Conservation (phyloP, 2,888 invertebrate genomes). For the Ormyrus thymus region DNA sequence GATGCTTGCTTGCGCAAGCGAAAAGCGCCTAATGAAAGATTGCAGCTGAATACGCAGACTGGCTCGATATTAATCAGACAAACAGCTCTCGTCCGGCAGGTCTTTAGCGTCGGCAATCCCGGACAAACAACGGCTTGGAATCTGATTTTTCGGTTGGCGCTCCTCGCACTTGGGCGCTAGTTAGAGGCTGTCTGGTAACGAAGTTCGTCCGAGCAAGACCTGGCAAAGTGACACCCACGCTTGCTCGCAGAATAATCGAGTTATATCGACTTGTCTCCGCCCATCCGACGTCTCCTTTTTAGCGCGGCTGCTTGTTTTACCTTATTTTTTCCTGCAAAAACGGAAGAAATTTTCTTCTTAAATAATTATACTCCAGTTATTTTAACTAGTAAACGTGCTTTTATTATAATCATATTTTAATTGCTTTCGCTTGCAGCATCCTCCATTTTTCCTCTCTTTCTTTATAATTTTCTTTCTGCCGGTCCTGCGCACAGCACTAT, state of each 20-base stretch:
- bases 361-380: no score
- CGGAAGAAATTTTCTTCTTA: no score
- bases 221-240: constrained; percentile 69
- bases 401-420: no score
- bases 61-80: not conserved
- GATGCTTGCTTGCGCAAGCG: no score
- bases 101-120: not conserved
- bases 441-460: no score
- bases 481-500: no score
- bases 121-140: constrained; percentile 26
- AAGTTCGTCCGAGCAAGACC: constrained; percentile 66
- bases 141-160: constrained; percentile 35
- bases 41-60: no score
- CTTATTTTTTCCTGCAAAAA: no score
- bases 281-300: no score
- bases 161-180: not conserved
- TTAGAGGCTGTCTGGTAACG: constrained; percentile 61
- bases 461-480: not conserved
- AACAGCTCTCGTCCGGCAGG: not conserved
- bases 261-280: constrained; percentile 67
- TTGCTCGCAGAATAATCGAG: constrained; percentile 67
- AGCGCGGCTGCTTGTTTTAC: not conserved
- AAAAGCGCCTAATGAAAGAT: no score
- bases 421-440: no score
- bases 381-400: no score